These are phyloP conservation scores for Lipophrys pholis DNA, from an alignment of 2,113 vertebrate genomes.

Conservation along the genomic window DNA sequence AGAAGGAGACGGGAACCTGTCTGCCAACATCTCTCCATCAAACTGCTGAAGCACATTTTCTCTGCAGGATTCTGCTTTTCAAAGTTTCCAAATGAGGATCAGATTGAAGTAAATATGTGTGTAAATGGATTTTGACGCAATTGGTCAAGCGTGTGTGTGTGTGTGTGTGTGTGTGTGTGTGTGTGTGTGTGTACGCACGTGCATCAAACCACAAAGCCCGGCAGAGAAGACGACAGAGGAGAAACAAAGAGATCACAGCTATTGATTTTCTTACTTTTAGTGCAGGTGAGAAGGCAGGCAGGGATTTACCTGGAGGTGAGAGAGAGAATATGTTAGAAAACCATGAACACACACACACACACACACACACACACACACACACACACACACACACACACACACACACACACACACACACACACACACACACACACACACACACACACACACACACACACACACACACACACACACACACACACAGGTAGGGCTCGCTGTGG, in stretches of 20 bases:
- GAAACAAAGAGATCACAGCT: slow-evolving; percentile 63
- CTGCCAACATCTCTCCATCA: too few species aligned
- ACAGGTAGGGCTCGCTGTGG: slow-evolving; percentile 36
- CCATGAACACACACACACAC: slow-evolving; percentile 56
- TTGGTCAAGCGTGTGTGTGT: too few species aligned
- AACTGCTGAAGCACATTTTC: too few species aligned
- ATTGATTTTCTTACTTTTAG: slow-evolving; percentile 77
- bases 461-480: slow-evolving; percentile 30
- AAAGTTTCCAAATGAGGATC: too few species aligned
- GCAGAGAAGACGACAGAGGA: slow-evolving; percentile 22
- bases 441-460: slow-evolving; percentile 55
- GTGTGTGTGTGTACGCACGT: too few species aligned
- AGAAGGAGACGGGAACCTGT: too few species aligned
- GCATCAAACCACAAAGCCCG: too few species aligned
- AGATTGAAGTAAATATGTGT: too few species aligned
- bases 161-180: too few species aligned
- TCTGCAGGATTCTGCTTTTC: too few species aligned
- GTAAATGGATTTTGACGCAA: slow-evolving; percentile 10
- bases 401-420: slow-evolving; percentile 50
- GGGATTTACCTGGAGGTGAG: slow-evolving; percentile 66
- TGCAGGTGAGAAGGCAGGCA: slow-evolving; percentile 62
- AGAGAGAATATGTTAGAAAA: slow-evolving; percentile 71
- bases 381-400: slow-evolving; percentile 30
- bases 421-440: slow-evolving; percentile 52
- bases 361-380: slow-evolving; percentile 55